Base-by-base conservation (phyloP, 2,797 vertebrate genomes). In the Pseudotriccus pelzelni region DNA sequence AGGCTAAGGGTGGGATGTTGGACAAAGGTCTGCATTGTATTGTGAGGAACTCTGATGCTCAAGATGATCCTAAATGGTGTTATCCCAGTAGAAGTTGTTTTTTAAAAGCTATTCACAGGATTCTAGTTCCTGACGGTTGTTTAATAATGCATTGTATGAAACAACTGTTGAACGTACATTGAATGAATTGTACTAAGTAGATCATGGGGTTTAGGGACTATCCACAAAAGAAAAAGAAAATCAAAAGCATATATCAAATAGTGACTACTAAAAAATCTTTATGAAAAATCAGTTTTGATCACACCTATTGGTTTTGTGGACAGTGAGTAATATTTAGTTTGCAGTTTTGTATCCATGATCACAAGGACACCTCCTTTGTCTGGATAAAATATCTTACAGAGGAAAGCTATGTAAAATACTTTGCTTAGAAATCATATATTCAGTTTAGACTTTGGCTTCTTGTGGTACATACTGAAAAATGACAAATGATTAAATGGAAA, bases 41-140 rank as follows among this genome's bases (percentile, higher is more conserved):
- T 75, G 14, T 39, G 62, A 49, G 22, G 37, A 88, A 4, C 43
- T 74, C 47, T 84, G 59, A 7, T 94, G 36, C 30, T 89, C 23
- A 56, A 17, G 41, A 47, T 75, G 66, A 53, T 75, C 22, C 21
- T 39, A 60, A 74, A 37, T 39, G 7, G 10, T 0, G 0, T 58
- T 86, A 47, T 60, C 30, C 7, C 44, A 55, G 7, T 44, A 14
- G 55, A 19, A 23, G 9, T 27, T 41, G 43, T 39, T 74, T 28
- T 6, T 11, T 24, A 25, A 64, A 49, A 34, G 2, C 10, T 72
- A 3, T 72, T 74, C 12, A 12, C 14, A 3, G 50, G 0, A 14
- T 60, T 82, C 18, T 62, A 4, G 6, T 43, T 91, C 22, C 39
- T 64, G 30, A 34, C 14, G 63, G 10, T 27, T 46, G 28, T 46